These are phyloP conservation scores for Pelosia muscerda DNA, from an alignment of 2,888 invertebrate species.

Conservation along the genomic window DNA sequence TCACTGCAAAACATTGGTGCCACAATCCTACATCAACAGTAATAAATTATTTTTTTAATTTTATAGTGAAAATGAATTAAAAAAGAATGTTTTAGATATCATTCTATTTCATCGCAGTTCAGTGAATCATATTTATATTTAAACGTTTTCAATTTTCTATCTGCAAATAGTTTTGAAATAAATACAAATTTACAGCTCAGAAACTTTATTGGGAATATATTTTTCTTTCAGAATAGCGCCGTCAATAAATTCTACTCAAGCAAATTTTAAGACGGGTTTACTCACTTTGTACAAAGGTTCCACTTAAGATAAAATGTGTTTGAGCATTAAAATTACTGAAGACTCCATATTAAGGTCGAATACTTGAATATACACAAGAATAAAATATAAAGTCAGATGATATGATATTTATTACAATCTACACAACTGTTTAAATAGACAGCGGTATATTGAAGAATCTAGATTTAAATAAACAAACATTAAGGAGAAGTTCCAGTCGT, in stretches of 20 bases:
- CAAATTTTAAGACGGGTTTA: conserved; percentile 26
- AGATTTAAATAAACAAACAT: too few relatives aligned
- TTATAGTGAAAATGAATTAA: conserved; percentile 17
- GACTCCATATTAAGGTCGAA: neutral
- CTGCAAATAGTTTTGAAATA: neutral
- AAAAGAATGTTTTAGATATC: neutral
- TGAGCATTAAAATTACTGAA: conserved; percentile 30
- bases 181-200: neutral
- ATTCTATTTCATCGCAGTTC: neutral
- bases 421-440: neutral
- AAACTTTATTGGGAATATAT: conserved; percentile 22
- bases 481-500: too few relatives aligned
- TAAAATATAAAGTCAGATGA: neutral
- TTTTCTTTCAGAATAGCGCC: conserved; percentile 15
- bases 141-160: neutral
- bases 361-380: neutral
- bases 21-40: neutral
- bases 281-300: conserved; percentile 32
- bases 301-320: conserved; percentile 36
- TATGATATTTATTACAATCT: neutral
- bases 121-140: conserved; percentile 3
- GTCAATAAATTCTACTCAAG: conserved; percentile 13
- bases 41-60: conserved; percentile 2
- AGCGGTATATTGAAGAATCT: too few relatives aligned
- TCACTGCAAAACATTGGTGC: neutral